A percentile compares a stretch with the other conserved stretches of the same genome.
These are phyloP conservation scores for Myripristis murdjan DNA, from an alignment of 2,797 vertebrate species.

Conservation along the genomic window DNA sequence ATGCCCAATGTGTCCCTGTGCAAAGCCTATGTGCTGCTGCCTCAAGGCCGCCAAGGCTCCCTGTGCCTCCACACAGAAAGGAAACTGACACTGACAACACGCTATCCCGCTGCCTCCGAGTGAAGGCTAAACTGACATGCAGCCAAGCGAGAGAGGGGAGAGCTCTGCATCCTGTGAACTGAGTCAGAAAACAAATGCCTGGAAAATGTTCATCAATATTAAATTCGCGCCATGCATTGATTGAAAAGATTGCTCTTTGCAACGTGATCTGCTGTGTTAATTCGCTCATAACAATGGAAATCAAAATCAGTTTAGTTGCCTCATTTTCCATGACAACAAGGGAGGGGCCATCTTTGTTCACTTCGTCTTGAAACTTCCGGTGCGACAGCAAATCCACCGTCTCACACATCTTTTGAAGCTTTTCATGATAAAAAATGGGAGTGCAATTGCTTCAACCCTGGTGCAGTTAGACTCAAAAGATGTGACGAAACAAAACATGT, in stretches of 20 bases:
- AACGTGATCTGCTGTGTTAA: slow-evolving; percentile 27
- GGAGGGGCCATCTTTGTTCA: no score
- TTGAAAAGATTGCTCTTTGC: slow-evolving; percentile 31
- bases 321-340: no score
- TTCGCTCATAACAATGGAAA: slow-evolving; percentile 2
- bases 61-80: slow-evolving; percentile 54
- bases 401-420: no score
- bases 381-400: no score
- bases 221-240: slow-evolving; percentile 55
- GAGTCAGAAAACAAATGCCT: slow-evolving; percentile 35
- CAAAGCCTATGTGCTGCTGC: slow-evolving; percentile 61
- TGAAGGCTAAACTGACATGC: slow-evolving; percentile 38
- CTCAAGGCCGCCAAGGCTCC: slow-evolving; percentile 66
- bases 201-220: slow-evolving; percentile 48
- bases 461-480: no score
- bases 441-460: no score
- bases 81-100: slow-evolving; percentile 65
- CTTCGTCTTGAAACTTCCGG: no score
- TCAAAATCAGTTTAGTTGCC: slow-evolving; percentile 11
- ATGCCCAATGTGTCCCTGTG: slow-evolving; percentile 69
- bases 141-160: slow-evolving; percentile 36
- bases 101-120: slow-evolving; percentile 62
- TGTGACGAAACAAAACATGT: no score
- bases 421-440: no score
- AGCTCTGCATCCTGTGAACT: slow-evolving; percentile 20